Evolutionary conservation across 1,140 invertebrate species (phyloP), one percentile per base, ranked within the genome.

Genomic region (Drosophila pectinifera): DNA sequence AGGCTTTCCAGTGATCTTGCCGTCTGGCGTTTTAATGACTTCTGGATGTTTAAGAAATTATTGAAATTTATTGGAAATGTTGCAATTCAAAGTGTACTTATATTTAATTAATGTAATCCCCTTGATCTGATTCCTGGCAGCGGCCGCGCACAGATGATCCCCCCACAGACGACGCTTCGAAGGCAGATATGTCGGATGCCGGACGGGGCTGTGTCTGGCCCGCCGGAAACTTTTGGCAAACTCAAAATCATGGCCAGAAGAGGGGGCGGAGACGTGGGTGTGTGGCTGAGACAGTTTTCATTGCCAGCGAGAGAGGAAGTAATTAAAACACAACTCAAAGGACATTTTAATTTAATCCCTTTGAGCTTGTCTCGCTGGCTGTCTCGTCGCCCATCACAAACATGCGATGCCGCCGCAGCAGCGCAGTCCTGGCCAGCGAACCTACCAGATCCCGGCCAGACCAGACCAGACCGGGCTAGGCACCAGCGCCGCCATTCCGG

Each of bases 301-400:
- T 69, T 70, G 75, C 70, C 73, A 70, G 64, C 73, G 58, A 84
- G 80, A 57, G 72, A 88, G 83, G 83, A 88, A 88, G 83, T 88
- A 88, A 88, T 88, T 88, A 88, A 88, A 88, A 88, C 83, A 82
- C 83, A 89, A 88, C 83, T 84, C 83, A 88, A 88, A 88, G 83
- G 83, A 88, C 84, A 88, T 89, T 88, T 88, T 88, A 88, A 88
- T 88, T 88, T 88, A 88, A 88, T 88, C 83, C 79, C 84, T 88
- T 88, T 88, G 83, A 88, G 83, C 84, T 83, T 89, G 83, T 86
- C 83, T 86, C 75, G 83, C 78, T 88, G 69, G 84, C 73, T 88
- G 84, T 88, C 83, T 88, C 84, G 83, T 72, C 83, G 83, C 83
- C 83, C 83, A 89, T 88, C 83, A 88, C 68, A 88, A 88, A 89